These are phyloP conservation scores for Thamnophis sirtalis DNA, from an alignment of 2,113 vertebrate species.

Conservation along the genomic window DNA sequence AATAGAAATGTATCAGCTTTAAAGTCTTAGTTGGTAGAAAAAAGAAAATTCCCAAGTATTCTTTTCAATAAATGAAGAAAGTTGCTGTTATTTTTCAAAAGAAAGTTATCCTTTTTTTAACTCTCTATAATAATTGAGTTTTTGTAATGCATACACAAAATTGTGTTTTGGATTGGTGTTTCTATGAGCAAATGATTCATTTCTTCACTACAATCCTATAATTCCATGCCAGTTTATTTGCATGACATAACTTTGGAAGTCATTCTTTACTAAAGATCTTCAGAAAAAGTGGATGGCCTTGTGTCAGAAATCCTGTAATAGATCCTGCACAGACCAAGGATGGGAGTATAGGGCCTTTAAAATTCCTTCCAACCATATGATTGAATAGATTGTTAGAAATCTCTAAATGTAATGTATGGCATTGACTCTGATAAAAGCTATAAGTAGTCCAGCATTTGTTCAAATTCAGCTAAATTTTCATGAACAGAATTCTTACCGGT, in stretches of 20 bases:
- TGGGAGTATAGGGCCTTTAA: not conserved
- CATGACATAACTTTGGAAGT: not conserved
- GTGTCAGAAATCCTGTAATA: not conserved
- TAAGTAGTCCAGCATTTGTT: slow-evolving; percentile 18
- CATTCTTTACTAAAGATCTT: not conserved
- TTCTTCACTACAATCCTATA: slow-evolving; percentile 1
- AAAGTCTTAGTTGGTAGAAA: not conserved
- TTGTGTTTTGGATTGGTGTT: not conserved
- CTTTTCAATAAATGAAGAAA: not conserved
- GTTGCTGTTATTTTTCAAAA: not conserved
- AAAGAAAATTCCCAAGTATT: not conserved
- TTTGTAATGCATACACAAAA: not conserved
- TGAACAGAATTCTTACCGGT: slow-evolving; percentile 27
- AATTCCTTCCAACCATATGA: not conserved
- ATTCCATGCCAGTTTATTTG: not conserved
- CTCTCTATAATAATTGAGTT: not conserved
- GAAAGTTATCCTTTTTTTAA: not conserved
- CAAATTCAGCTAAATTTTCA: not conserved
- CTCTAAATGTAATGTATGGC: slow-evolving; percentile 3
- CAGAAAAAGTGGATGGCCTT: not conserved
- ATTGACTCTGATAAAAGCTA: not conserved
- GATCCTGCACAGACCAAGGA: not conserved
- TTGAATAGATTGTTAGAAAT: not conserved
- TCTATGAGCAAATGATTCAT: not conserved
- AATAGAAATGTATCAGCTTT: not conserved